A percentile compares a stretch with the other conserved stretches of the same genome.
These are phyloP conservation scores for Chanos chanos DNA, from an alignment of 2,797 vertebrate species.

Conservation along the genomic window DNA sequence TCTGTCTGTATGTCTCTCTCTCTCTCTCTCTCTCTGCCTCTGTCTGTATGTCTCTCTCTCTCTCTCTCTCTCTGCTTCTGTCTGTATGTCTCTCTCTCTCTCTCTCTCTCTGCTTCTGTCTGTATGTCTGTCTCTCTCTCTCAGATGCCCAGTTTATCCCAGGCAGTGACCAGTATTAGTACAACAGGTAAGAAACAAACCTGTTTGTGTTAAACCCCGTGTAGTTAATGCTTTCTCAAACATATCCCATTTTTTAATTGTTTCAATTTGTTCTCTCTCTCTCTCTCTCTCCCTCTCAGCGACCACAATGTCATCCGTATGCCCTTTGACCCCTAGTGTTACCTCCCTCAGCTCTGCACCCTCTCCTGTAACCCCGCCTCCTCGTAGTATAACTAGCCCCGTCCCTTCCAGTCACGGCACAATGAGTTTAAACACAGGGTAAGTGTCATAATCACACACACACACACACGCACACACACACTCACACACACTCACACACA, in stretches of 20 bases:
- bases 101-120: slow-evolving; percentile 6
- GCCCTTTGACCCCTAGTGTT: slow-evolving; percentile 77
- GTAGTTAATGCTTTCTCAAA: too few species aligned
- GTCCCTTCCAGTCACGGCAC: slow-evolving; percentile 82
- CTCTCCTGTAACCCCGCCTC: slow-evolving; percentile 81
- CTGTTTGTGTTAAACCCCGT: not conserved
- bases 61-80: not conserved
- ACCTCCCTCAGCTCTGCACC: slow-evolving; percentile 77
- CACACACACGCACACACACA: not conserved
- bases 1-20: not conserved
- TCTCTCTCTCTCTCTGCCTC: not conserved
- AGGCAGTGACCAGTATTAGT: slow-evolving; percentile 86
- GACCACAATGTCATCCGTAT: slow-evolving; percentile 85
- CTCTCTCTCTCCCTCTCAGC: slow-evolving; percentile 54
- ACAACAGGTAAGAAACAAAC: slow-evolving; percentile 73
- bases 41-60: not conserved
- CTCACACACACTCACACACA: slow-evolving; percentile 15
- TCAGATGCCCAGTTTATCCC: slow-evolving; percentile 78
- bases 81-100: not conserved
- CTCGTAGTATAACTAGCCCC: slow-evolving; percentile 81
- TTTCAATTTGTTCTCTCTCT: not conserved
- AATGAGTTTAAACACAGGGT: slow-evolving; percentile 85
- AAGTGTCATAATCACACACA: slow-evolving; percentile 53
- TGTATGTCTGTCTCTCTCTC: slow-evolving; percentile 32
- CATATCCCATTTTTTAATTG: not conserved